phyloP scores from a whole-genome alignment of 2,797 vertebrate species.

The Epinephelus malabaricus region DNA sequence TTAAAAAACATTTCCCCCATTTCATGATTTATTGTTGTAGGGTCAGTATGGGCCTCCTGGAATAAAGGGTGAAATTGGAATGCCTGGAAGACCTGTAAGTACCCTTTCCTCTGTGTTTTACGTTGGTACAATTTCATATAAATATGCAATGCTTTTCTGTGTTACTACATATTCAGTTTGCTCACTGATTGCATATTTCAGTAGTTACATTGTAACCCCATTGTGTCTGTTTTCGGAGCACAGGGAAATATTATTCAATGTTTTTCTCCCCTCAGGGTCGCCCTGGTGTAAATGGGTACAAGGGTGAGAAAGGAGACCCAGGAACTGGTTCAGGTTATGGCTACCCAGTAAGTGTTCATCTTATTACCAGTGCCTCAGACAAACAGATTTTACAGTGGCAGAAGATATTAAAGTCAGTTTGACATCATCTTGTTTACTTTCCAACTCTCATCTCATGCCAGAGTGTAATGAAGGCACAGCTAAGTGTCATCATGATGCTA shows the following conservation, averaged over 20 bases:
- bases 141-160: neutral
- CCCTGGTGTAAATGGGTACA: constrained; percentile 94
- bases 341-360: constrained; percentile 85
- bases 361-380: neutral
- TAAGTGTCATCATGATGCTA: no score
- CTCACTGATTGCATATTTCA: neutral
- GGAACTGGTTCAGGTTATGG: constrained; percentile 72
- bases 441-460: neutral
- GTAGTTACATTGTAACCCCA: neutral
- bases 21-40: constrained; percentile 63
- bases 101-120: neutral
- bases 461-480: neutral
- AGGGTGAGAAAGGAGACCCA: constrained; percentile 95
- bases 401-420: neutral
- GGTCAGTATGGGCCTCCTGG: constrained; percentile 85
- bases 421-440: constrained; percentile 2
- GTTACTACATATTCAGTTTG: neutral
- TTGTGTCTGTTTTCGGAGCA: neutral
- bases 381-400: neutral
- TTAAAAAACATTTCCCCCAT: neutral
- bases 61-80: constrained; percentile 96
- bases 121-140: neutral
- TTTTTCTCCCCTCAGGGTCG: constrained; percentile 87
- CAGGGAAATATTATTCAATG: neutral
- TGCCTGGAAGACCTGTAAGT: constrained; percentile 97